Percentiles rank a stretch among this genome's conserved stretches.
Conservation (phyloP, 2,797 vertebrate genomes). For the Coluber constrictor region DNA sequence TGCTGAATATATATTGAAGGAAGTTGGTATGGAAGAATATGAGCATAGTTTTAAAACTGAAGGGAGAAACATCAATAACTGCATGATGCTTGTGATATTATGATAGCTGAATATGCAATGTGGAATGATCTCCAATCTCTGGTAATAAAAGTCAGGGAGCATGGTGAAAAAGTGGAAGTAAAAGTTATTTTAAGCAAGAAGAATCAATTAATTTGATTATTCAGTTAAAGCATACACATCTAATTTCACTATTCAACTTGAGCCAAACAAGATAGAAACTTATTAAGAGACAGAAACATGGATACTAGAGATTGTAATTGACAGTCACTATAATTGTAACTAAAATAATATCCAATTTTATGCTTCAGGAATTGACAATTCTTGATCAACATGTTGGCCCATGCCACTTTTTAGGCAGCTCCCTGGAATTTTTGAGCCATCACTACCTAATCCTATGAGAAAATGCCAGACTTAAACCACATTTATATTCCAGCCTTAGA, state of each 20-base stretch:
- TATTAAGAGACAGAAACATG: not conserved
- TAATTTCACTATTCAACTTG: not conserved
- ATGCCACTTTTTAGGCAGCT: not conserved
- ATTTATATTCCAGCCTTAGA: not conserved
- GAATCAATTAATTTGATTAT: not conserved
- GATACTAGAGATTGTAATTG: not conserved
- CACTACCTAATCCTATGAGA: not conserved
- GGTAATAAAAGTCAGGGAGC: not conserved
- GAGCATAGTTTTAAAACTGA: not conserved
- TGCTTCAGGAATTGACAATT: not conserved
- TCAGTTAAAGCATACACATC: not conserved
- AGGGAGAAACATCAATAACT: not conserved
- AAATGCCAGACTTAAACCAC: not conserved
- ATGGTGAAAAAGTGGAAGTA: not conserved
- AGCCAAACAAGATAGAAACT: not conserved
- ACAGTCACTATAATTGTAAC: not conserved
- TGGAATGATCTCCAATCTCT: not conserved
- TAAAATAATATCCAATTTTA: not conserved
- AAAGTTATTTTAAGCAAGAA: not conserved
- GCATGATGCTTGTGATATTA: not conserved
- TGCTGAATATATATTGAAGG: not conserved
- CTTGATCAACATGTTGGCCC: not conserved
- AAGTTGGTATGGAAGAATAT: not conserved
- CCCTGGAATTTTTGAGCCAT: not conserved
- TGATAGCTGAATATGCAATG: not conserved